Percentiles rank a stretch among this genome's conserved stretches.
phyloP scores from a whole-genome alignment of 2,888 invertebrate genomes.

The Chrysina gloriosa region DNA sequence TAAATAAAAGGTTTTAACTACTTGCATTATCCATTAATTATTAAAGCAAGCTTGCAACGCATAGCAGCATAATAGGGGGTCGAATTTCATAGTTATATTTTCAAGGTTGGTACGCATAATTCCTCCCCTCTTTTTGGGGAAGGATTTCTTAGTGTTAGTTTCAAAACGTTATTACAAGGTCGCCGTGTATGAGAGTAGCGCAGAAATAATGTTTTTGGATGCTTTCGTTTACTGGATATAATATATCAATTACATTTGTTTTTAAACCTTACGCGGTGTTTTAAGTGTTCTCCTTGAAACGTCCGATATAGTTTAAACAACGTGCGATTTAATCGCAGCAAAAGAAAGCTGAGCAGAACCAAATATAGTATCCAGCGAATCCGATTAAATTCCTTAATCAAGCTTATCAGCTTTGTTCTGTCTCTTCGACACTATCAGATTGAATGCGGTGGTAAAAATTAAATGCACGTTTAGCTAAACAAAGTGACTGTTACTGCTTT shows the following conservation, averaged over 20 bases:
- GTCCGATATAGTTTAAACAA: constrained; percentile 31
- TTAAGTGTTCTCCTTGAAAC: constrained; percentile 19
- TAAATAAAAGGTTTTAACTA: constrained; percentile 3
- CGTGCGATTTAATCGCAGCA: constrained; percentile 33
- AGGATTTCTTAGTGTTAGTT: no score
- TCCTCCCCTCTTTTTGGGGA: no score
- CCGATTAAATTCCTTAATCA: constrained; percentile 50
- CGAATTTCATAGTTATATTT: not conserved
- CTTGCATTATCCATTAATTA: constrained; percentile 10
- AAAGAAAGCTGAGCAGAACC: constrained; percentile 45
- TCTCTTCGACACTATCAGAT: constrained; percentile 39
- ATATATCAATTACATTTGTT: not conserved
- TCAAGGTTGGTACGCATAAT: no score
- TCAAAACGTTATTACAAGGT: no score
- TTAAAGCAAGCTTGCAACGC: not conserved
- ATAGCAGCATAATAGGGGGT: not conserved
- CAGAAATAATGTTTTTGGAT: no score
- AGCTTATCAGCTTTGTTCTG: constrained; percentile 48
- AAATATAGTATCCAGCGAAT: constrained; percentile 47
- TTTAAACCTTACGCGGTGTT: not conserved
- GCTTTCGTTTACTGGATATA: no score
- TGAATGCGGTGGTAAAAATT: constrained; percentile 37
- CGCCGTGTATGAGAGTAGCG: no score
- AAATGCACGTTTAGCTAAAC: constrained; percentile 39
- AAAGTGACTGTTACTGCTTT: constrained; percentile 21